Percentiles rank a stretch among this genome's conserved stretches.
These are phyloP conservation scores for Leptinotarsa texana DNA, from an alignment of 1,140 invertebrate species.

Conservation along the genomic window DNA sequence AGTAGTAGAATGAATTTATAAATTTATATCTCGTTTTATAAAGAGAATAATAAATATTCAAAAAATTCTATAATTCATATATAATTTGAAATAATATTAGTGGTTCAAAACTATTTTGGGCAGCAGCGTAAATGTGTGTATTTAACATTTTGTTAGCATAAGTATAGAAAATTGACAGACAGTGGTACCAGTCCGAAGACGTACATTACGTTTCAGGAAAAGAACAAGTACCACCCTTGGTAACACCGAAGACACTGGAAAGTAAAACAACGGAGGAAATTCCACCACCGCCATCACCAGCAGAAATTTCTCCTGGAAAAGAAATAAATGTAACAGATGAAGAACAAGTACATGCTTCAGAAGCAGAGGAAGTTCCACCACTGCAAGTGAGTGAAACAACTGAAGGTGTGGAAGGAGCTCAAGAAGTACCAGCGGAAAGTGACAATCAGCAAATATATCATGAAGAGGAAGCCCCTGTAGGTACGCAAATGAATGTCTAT, in stretches of 20 bases:
- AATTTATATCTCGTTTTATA: too few species aligned
- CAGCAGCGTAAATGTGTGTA: too few species aligned
- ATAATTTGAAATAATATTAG: too few species aligned
- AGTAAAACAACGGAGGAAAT: constrained; percentile 26
- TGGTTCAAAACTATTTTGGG: too few species aligned
- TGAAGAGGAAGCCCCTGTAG: constrained; percentile 7
- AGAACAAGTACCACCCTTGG: constrained; percentile 10
- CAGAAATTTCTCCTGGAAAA: constrained; percentile 28
- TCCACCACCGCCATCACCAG: constrained; percentile 33
- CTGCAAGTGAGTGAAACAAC: constrained; percentile 24
- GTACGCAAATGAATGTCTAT: background rate
- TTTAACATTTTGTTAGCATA: too few species aligned
- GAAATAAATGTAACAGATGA: constrained; percentile 19
- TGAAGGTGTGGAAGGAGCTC: constrained; percentile 17
- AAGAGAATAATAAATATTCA: too few species aligned
- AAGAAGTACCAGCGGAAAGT: constrained; percentile 2
- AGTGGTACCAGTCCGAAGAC: background rate
- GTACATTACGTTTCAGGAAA: background rate
- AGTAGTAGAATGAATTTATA: too few species aligned
- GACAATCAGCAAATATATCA: background rate
- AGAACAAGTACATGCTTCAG: constrained; percentile 12
- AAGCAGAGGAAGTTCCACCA: constrained; percentile 24
- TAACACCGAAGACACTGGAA: constrained; percentile 16
- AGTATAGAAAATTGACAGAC: background rate
- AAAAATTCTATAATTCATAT: too few species aligned